These are phyloP conservation scores for Scolanthus callimorphus DNA, from an alignment of 92 coral and sea anemone genomes.

Conservation along the genomic window DNA sequence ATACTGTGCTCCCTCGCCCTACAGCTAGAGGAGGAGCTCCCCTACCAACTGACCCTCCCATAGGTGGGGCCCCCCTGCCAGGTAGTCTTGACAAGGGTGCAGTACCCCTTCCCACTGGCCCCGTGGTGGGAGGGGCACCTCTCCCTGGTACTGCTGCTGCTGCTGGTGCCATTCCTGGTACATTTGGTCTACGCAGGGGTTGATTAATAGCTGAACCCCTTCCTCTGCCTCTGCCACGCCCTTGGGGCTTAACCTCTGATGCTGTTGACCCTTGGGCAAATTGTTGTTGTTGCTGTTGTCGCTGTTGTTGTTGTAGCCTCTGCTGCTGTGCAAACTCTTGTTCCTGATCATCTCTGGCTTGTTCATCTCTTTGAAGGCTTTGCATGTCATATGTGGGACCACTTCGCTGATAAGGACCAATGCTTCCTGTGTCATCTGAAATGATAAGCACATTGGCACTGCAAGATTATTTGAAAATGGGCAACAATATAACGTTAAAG, in stretches of 20 bases:
- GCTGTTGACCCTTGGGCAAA: slow-evolving; percentile 7
- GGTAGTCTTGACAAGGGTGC: neutral
- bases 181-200: slow-evolving; percentile 85
- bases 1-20: too few species aligned
- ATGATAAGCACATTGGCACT: too few species aligned
- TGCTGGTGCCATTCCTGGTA: slow-evolving; percentile 42
- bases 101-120: neutral
- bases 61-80: neutral
- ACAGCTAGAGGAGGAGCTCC: too few species aligned
- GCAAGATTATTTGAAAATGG: too few species aligned
- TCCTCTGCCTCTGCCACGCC: slow-evolving; percentile 94
- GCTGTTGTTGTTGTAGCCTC: slow-evolving; percentile 16
- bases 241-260: slow-evolving; percentile 13
- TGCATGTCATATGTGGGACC: slow-evolving; percentile 94
- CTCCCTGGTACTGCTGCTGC: too few species aligned
- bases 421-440: too few species aligned
- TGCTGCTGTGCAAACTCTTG: slow-evolving; percentile 12
- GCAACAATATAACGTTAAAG: neutral
- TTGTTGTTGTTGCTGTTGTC: slow-evolving; percentile 6
- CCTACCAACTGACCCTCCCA: neutral
- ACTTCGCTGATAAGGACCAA: slow-evolving; percentile 51
- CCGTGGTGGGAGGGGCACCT: neutral
- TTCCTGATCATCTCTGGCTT: slow-evolving; percentile 2
- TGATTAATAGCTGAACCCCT: slow-evolving; percentile 58
- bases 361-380: slow-evolving; percentile 35